phyloP scores from a whole-genome alignment of 64 coral and sea anemone species.

The Stichodactyla mertensii region DNA sequence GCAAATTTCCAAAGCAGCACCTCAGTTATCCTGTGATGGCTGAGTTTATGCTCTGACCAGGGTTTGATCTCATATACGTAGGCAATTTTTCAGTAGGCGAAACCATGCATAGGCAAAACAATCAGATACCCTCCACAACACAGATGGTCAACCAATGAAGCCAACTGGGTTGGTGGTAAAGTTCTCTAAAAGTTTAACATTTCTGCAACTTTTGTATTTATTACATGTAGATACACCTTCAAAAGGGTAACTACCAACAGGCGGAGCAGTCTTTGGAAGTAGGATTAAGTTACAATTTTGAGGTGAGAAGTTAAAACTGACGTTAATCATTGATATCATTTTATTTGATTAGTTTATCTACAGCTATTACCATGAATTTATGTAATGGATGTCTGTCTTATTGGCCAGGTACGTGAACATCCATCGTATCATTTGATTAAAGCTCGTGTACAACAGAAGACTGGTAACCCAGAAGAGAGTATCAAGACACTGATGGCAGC shows the following conservation, averaged over 20 bases:
- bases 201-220: no score
- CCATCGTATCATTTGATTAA: constrained; percentile 94
- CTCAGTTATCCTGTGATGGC: no score
- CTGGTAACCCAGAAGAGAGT: constrained; percentile 80
- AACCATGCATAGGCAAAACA: no score
- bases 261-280: constrained; percentile 96
- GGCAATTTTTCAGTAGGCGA: no score
- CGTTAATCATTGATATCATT: not conserved
- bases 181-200: no score
- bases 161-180: no score
- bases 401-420: constrained; percentile 83
- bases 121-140: no score
- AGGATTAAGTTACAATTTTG: constrained; percentile 97
- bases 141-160: no score
- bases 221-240: constrained; percentile 77
- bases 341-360: no score
- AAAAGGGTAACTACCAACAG: constrained; percentile 76
- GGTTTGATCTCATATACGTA: no score
- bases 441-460: constrained; percentile 91
- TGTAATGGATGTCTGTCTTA: not conserved
- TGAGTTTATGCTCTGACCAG: no score
- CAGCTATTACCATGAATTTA: not conserved
- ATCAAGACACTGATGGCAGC: constrained; percentile 79
- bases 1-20: no score
- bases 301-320: constrained; percentile 48